Evolutionary conservation across 2,797 vertebrate genomes (phyloP).

Genomic region (Labeo calbasu): DNA sequence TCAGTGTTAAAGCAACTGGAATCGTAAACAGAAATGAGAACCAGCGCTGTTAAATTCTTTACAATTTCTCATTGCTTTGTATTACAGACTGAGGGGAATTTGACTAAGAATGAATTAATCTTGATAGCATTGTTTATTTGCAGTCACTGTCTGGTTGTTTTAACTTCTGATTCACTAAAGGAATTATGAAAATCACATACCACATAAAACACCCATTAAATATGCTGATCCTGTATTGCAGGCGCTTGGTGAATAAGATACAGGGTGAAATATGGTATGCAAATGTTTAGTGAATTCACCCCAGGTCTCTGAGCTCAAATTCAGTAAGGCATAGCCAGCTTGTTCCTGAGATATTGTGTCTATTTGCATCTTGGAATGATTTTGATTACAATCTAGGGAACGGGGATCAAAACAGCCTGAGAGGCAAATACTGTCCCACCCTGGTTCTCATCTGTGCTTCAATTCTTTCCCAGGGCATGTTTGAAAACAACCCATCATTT

Average conservation of each 20-base stretch:
- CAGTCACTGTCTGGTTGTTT: neutral
- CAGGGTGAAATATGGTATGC: neutral
- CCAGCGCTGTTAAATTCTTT: too few relatives aligned
- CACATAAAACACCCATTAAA: neutral
- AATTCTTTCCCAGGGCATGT: slow-evolving; percentile 1
- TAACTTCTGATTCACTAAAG: neutral
- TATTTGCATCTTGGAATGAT: slow-evolving; percentile 66
- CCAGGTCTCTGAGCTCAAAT: neutral
- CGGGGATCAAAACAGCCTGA: slow-evolving; percentile 68
- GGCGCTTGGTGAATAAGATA: neutral
- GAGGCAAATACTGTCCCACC: slow-evolving; percentile 21
- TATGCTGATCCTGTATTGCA: neutral
- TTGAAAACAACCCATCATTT: neutral
- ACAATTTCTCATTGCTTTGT: neutral
- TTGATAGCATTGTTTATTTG: neutral
- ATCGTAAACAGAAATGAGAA: neutral
- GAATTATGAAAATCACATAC: neutral
- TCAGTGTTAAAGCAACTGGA: neutral
- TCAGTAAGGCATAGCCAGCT: slow-evolving; percentile 49
- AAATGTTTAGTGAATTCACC: slow-evolving; percentile 12
- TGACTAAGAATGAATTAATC: neutral
- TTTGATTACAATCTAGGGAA: slow-evolving; percentile 70
- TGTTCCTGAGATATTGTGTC: slow-evolving; percentile 63
- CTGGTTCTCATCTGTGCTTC: slow-evolving; percentile 22
- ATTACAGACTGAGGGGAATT: neutral